Conservation (phyloP, 35 echinoderm and acorn worm genomes). For the Stichopus chloronotus region DNA sequence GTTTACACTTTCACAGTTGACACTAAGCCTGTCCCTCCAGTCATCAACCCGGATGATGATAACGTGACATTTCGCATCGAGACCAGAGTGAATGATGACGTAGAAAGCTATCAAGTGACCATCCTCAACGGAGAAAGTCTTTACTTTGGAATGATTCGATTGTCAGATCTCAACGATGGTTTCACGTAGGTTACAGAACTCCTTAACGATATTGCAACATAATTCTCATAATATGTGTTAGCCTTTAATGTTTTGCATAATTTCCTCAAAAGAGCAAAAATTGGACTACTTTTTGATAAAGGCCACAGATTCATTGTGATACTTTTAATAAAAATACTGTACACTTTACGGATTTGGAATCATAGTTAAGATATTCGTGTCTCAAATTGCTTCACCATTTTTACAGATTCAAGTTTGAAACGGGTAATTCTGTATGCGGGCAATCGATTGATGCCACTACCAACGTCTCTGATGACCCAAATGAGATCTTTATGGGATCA, state of each 20-base stretch:
- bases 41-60: not conserved
- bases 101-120: not conserved
- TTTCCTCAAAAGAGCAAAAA: not conserved
- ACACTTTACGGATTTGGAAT: too few relatives aligned
- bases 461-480: not conserved
- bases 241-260: too few relatives aligned
- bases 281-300: too few relatives aligned
- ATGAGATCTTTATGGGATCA: slow-evolving; percentile 4
- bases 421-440: slow-evolving; percentile 6
- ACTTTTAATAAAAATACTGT: not conserved
- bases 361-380: too few relatives aligned
- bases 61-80: not conserved
- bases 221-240: too few relatives aligned
- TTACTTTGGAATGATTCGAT: slow-evolving; percentile 31
- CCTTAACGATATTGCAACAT: not conserved
- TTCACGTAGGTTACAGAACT: not conserved
- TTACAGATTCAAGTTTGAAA: not conserved
- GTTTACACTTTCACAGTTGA: not conserved
- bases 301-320: too few relatives aligned
- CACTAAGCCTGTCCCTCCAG: not conserved
- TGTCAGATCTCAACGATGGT: not conserved
- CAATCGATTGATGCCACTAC: slow-evolving; percentile 19
- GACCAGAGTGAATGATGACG: not conserved
- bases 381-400: not conserved
- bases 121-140: slow-evolving; percentile 16